Evolutionary conservation across 2,888 invertebrate genomes (phyloP).

Genomic region (Drosophila flavopinicola): DNA sequence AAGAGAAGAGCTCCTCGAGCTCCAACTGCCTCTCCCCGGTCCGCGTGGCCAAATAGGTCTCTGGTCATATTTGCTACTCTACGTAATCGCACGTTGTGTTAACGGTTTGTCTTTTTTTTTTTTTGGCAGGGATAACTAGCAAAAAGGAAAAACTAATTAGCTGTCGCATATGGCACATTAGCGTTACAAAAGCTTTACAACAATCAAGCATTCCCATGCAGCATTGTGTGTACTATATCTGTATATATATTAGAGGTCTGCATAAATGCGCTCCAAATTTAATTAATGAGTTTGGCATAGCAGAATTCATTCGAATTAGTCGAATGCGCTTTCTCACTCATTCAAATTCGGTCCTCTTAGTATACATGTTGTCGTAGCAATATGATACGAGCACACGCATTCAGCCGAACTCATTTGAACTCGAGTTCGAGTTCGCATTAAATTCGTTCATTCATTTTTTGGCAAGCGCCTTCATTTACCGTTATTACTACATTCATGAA

Average conservation of each 20-base stretch:
- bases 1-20: constrained; percentile 3
- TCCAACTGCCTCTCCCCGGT: constrained; percentile 1
- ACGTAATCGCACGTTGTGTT: neutral
- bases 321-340: too few relatives aligned
- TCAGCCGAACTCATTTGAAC: too few relatives aligned
- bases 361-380: too few relatives aligned
- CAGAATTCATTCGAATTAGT: too few relatives aligned
- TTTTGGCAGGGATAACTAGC: constrained; percentile 6
- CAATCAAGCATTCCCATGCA: constrained; percentile 73
- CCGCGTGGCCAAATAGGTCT: constrained; percentile 1
- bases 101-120: neutral
- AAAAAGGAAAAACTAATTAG: constrained; percentile 3
- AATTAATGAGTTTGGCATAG: too few relatives aligned
- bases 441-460: too few relatives aligned
- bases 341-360: too few relatives aligned
- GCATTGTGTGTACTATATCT: constrained; percentile 13
- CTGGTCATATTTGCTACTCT: constrained; percentile 7
- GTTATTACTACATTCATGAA: too few relatives aligned
- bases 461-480: too few relatives aligned
- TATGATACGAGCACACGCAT: too few relatives aligned
- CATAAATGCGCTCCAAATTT: too few relatives aligned
- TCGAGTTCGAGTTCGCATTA: too few relatives aligned
- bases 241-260: neutral
- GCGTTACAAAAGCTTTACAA: constrained; percentile 73
- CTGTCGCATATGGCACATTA: constrained; percentile 30